Conservation (phyloP, 1,140 invertebrate genomes). For the Magallana angulata region DNA sequence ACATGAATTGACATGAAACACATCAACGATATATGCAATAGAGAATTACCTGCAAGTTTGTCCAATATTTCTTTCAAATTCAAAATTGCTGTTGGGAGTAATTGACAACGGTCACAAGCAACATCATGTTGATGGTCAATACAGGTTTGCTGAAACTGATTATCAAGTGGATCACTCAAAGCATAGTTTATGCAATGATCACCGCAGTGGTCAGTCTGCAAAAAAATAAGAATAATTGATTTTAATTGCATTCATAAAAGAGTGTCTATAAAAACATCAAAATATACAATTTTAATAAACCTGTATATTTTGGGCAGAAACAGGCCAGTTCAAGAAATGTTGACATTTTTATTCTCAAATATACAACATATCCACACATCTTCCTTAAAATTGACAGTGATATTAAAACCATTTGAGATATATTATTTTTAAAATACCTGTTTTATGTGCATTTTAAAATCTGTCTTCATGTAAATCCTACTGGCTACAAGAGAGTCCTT, state of each 20-base stretch:
- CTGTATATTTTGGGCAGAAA: neutral
- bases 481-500: constrained; percentile 7
- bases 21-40: no score
- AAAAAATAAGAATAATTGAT: neutral
- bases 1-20: no score
- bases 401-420: neutral
- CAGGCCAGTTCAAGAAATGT: neutral
- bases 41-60: no score
- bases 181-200: constrained; percentile 5
- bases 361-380: neutral
- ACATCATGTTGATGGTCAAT: constrained; percentile 33
- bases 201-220: constrained; percentile 1
- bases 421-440: constrained; percentile 11
- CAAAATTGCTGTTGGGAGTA: neutral
- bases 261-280: neutral
- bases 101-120: constrained; percentile 16
- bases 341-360: neutral
- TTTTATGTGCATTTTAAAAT: constrained; percentile 36
- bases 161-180: constrained; percentile 30
- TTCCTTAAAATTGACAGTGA: neutral
- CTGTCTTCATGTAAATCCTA: constrained; percentile 36
- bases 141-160: neutral
- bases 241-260: neutral
- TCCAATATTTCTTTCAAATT: no score
- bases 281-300: neutral